phyloP scores from a whole-genome alignment of 2,113 vertebrate genomes.

The Rousettus leschenaultii region DNA sequence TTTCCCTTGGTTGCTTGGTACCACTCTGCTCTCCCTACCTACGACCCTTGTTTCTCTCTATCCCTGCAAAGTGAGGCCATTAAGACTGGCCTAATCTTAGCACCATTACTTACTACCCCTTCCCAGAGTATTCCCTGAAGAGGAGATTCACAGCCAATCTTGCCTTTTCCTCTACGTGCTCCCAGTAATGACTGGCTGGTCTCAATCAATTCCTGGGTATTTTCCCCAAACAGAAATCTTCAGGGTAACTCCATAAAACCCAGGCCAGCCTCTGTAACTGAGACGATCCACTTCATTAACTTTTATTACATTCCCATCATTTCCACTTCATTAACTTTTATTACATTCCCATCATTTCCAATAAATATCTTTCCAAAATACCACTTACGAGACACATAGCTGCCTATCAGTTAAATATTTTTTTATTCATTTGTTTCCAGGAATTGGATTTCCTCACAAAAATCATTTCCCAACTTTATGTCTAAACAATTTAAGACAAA shows the following conservation, averaged over 20 bases:
- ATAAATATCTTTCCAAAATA: conserved; percentile 42
- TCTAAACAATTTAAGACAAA: conserved; percentile 33
- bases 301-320: conserved; percentile 29
- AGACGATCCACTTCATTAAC: conserved; percentile 30
- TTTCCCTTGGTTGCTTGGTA: neutral
- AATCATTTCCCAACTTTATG: conserved; percentile 38
- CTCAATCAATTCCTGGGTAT: neutral
- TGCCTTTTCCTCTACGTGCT: neutral
- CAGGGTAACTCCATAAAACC: neutral
- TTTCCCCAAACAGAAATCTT: conserved; percentile 21
- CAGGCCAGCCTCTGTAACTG: neutral
- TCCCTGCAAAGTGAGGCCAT: neutral
- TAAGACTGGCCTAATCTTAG: neutral
- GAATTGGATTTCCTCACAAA: conserved; percentile 59
- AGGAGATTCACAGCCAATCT: neutral
- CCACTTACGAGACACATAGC: neutral
- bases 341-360: conserved; percentile 2
- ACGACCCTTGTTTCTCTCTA: neutral
- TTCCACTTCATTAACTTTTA: conserved; percentile 18
- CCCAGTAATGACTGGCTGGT: neutral
- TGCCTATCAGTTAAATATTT: neutral
- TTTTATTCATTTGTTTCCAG: conserved; percentile 36
- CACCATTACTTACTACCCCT: neutral
- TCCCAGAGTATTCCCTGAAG: neutral
- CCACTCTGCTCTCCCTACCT: neutral